Base-by-base conservation (phyloP, 2,888 invertebrate genomes). In the Cerastis leucographa region DNA sequence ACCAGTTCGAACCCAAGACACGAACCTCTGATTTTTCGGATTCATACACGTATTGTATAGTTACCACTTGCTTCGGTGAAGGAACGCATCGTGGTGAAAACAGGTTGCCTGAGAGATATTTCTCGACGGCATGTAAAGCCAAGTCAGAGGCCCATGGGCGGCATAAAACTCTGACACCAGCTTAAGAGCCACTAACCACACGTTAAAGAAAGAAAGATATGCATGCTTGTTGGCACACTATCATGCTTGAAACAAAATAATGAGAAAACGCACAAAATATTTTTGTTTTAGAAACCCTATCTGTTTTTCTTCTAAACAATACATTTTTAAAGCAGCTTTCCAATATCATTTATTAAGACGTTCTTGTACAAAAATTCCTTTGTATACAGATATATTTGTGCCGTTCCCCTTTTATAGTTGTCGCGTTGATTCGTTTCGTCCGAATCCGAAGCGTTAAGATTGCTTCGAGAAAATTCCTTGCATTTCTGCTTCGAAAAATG, bases 261-360 rank as follows among this genome's bases (percentile, higher is more conserved):
- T 42, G 22, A 25, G 1, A 64, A n/a, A 54, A 44, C 8, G 17
- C 17, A n/a, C 22, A 51, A 11, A 8, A 1, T 22, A 22, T 11
- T 59, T 17, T 11, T n/a, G 0, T 25, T 65, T 42, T 35, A 61
- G 29, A 59, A 35, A 5, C 17, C 35, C 25, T 51, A 54, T 19
- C 49, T 44, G 12, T 69, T 64, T 3, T 69, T 42, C 25, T 25
- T 68, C 12, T 25, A 65, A 85, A 71, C 68, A 71, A 83, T 69
- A 76, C 68, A 59, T 66, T 76, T 85, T 69, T 72, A 70, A 76
- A 86, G 78, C 70, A 75, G 74, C 35, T 46, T 51, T 73, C 71
- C 84, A 83, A 86, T 86, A 84, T 68, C 78, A 70, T 83, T 78
- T 86, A 84, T 84, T 76, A 83, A 84, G 84, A 83, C 78, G 78